A percentile compares a stretch with the other conserved stretches of the same genome.
Evolutionary conservation across 2,888 invertebrate species (phyloP).

Genomic region (Carterocephalus palaemon): DNA sequence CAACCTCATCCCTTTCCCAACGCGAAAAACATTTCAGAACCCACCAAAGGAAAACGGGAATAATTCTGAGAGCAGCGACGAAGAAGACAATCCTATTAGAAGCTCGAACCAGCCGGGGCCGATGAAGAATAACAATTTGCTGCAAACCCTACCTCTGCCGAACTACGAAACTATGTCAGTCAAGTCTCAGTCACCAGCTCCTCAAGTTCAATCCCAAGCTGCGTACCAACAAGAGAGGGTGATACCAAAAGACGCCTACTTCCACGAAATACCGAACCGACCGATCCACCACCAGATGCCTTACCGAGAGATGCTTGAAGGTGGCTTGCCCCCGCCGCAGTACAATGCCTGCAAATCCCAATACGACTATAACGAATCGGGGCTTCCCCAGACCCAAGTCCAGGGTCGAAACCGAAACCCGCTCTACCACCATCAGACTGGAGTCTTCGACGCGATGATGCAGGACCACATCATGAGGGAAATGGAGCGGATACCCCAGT

Average conservation of each 20-base stretch:
- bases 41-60: constrained; percentile 71
- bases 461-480: constrained; percentile 74
- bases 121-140: constrained; percentile 75
- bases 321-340: constrained; percentile 50
- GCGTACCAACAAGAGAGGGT: constrained; percentile 52
- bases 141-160: constrained; percentile 73
- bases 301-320: constrained; percentile 52
- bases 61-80: constrained; percentile 79
- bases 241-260: constrained; percentile 81
- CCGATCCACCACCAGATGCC: constrained; percentile 57
- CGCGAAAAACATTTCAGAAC: constrained; percentile 70
- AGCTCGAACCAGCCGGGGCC: constrained; percentile 72
- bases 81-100: constrained; percentile 73
- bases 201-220: constrained; percentile 42
- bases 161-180: constrained; percentile 78
- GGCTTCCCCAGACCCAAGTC: constrained; percentile 50
- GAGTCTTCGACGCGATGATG: constrained; percentile 75
- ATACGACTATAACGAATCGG: constrained; percentile 58
- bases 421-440: constrained; percentile 64
- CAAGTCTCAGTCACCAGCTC: constrained; percentile 65
- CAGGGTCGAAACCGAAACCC: constrained; percentile 66
- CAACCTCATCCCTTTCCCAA: constrained; percentile 74
- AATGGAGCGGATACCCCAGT: constrained; percentile 72
- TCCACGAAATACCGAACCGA: constrained; percentile 79
- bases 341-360: constrained; percentile 45